Conservation (phyloP, 2,113 vertebrate genomes). For the Grus americana region DNA sequence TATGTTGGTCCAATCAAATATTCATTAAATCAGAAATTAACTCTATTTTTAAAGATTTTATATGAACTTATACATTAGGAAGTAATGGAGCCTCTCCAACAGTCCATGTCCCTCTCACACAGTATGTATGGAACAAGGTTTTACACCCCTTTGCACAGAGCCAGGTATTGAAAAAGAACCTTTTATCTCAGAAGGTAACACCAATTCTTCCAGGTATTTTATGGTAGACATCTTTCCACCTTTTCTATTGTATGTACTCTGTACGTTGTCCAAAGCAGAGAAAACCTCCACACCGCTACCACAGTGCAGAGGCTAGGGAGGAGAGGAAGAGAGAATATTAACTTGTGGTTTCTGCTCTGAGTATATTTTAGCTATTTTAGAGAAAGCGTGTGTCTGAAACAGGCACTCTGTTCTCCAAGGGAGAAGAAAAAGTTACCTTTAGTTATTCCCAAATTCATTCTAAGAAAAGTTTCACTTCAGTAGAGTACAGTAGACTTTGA, state of each 20-base stretch:
- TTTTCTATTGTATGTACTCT: not conserved
- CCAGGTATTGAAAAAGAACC: not conserved
- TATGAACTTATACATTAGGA: not conserved
- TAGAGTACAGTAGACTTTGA: not conserved
- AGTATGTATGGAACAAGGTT: not conserved
- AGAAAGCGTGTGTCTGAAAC: not conserved
- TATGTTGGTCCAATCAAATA: not conserved
- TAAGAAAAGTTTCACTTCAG: not conserved
- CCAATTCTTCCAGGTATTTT: not conserved
- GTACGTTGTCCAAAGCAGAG: not conserved
- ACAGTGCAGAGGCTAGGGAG: not conserved
- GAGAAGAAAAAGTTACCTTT: not conserved
- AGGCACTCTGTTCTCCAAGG: not conserved
- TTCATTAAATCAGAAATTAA: not conserved
- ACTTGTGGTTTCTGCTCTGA: not conserved
- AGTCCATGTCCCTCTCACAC: not conserved
- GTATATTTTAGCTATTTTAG: not conserved
- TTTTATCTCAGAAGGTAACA: not conserved
- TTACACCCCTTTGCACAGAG: not conserved
- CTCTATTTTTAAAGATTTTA: not conserved
- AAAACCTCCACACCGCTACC: not conserved
- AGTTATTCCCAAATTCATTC: not conserved
- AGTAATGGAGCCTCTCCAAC: not conserved
- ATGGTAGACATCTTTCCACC: not conserved
- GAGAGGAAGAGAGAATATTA: not conserved